These are phyloP conservation scores for Dryobates pubescens DNA, from an alignment of 2,797 vertebrate genomes.

Conservation along the genomic window DNA sequence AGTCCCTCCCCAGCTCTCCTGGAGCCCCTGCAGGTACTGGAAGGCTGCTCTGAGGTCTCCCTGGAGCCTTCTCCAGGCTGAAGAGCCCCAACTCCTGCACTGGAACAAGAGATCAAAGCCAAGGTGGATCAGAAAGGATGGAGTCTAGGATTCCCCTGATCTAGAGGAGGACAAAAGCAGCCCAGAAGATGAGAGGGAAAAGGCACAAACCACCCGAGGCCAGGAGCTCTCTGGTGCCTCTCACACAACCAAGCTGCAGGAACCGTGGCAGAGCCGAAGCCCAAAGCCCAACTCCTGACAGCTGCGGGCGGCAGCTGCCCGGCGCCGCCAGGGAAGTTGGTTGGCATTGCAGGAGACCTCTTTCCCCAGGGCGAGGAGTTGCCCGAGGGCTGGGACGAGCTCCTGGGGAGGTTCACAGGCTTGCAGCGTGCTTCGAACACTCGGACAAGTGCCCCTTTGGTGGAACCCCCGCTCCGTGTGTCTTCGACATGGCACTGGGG, in stretches of 20 bases:
- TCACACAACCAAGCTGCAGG: not conserved
- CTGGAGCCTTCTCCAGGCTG: too few species aligned
- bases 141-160: not conserved
- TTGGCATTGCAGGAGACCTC: not conserved
- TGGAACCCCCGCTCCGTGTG: not conserved
- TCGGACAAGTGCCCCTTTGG: not conserved
- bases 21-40: too few species aligned
- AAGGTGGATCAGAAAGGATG: fast-evolving
- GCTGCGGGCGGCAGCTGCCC: fast-evolving
- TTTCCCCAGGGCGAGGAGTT: not conserved
- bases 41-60: too few species aligned
- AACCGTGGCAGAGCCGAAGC: not conserved
- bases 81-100: not conserved
- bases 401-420: not conserved
- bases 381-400: not conserved
- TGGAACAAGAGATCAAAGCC: not conserved
- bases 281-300: not conserved
- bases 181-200: not conserved
- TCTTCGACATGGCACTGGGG: not conserved
- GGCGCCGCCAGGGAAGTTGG: not conserved
- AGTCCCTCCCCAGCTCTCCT: too few species aligned
- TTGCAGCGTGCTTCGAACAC: not conserved
- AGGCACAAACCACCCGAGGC: fast-evolving
- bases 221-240: not conserved
- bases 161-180: not conserved